These are phyloP conservation scores for Drosophila navojoa DNA, from an alignment of 1,140 invertebrate species.

Conservation along the genomic window DNA sequence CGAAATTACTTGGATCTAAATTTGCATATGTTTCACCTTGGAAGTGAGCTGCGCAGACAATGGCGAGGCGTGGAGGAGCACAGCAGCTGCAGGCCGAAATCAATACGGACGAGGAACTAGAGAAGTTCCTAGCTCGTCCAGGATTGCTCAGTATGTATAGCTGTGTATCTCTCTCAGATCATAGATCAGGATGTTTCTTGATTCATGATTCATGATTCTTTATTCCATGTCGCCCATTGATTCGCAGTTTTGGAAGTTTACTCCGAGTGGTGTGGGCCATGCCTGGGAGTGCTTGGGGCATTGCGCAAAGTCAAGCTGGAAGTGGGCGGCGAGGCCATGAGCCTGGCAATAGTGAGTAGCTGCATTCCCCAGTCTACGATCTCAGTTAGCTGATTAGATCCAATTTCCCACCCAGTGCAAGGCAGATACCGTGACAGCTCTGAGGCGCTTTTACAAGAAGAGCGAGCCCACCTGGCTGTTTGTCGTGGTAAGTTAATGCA, in stretches of 20 bases:
- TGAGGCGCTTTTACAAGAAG: constrained; percentile 92
- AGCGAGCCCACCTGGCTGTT: constrained; percentile 97
- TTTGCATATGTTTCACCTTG: constrained; percentile 17
- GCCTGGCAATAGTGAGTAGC: constrained; percentile 89
- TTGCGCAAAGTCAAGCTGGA: constrained; percentile 95
- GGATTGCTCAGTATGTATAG: constrained; percentile 93
- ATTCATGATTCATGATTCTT: too few species aligned
- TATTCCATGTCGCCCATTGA: too few species aligned
- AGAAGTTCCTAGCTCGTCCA: constrained; percentile 89
- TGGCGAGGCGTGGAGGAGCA: constrained; percentile 89
- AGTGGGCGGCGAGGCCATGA: constrained; percentile 92
- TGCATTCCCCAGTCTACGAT: background rate
- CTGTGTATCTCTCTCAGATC: too few species aligned
- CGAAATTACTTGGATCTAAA: constrained; percentile 13
- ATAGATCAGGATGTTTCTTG: too few species aligned
- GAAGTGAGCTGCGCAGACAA: constrained; percentile 46
- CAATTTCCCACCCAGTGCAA: constrained; percentile 84
- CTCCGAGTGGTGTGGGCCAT: constrained; percentile 96
- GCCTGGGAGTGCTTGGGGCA: constrained; percentile 92
- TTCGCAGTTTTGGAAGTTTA: constrained; percentile 93
- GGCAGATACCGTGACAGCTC: constrained; percentile 90
- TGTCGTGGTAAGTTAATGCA: constrained; percentile 87
- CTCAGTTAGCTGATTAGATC: background rate
- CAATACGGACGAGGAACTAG: constrained; percentile 93
- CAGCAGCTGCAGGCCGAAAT: constrained; percentile 91